Evolutionary conservation across 2,888 invertebrate species (phyloP), one percentile per base, ranked within the genome.

Genomic region (Axea sp.): DNA sequence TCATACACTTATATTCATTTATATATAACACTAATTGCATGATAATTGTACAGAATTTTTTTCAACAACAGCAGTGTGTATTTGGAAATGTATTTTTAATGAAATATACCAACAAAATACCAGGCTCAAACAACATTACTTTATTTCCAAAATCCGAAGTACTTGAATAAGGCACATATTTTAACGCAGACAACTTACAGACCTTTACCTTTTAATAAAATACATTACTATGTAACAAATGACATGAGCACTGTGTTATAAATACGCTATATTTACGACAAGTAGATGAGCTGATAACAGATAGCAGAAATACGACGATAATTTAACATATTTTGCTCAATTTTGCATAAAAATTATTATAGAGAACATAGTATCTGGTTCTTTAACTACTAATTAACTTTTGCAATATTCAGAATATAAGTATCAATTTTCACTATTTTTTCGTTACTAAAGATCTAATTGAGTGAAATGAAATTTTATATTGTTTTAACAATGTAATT

Each of bases 181-280:
- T 51, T 11, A 62, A 41, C 62, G 62, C 62, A 55, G 49, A 62
- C 17, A 47, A 57, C 39, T 62, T 55, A 17, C 53, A 62, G 12
- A 31, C 19, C 41, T 53, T 64, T 49, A 57, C 47, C 47, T 19
- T 57, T 51, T 37, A 45, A 53, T 45, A 60, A 69, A 45, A 69
- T 45, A 53, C 39, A 53, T 59, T 35, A 47, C 65, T 67, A 47
- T 39, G 43, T 60, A 60, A 53, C 39, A 28, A 59, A 53, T 73
- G 65, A 73, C 65, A 65, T 35, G 14, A 51, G 51, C 33, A 24
- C 45, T 15, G 65, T 53, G 72, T 30, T 39, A 59, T 60, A 53
- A 65, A 59, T 43, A 31, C 33, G 33, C 30, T 9, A 30, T 31
- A 30, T 72, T 59, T 62, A 57, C 55, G 62, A 41, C 28, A 33